A percentile compares a stretch with the other conserved stretches of the same genome.
Evolutionary conservation across 2,797 vertebrate species (phyloP).

Genomic region (Glyptemys insculpta): DNA sequence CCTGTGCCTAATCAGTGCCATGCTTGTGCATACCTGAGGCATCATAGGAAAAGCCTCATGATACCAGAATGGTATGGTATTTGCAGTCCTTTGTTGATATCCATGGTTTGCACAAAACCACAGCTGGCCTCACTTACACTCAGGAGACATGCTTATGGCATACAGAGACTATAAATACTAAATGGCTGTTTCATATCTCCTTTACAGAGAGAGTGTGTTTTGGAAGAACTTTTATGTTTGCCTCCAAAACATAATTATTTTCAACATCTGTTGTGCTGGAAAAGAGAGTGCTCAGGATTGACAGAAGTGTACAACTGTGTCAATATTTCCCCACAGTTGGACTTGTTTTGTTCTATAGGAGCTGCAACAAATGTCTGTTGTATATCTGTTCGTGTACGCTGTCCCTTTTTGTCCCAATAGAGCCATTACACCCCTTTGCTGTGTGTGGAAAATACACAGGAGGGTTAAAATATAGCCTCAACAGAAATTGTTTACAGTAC

Average conservation of each 20-base stretch:
- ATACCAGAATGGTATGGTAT: neutral
- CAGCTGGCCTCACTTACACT: neutral
- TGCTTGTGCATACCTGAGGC: neutral
- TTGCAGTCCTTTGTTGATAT: neutral
- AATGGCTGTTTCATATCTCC: neutral
- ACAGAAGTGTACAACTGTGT: neutral
- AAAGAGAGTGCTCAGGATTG: neutral
- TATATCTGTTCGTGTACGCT: neutral
- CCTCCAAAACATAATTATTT: neutral
- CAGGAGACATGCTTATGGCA: neutral
- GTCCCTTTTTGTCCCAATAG: neutral
- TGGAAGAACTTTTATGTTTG: neutral
- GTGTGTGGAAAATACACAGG: neutral
- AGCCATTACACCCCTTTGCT: neutral
- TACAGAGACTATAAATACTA: neutral
- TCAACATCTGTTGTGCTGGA: neutral
- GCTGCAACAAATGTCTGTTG: neutral
- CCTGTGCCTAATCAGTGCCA: neutral
- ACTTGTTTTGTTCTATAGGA: neutral
- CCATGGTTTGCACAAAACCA: neutral
- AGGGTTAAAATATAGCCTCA: neutral
- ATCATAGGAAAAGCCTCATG: neutral
- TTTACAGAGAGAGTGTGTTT: neutral
- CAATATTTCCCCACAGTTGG: neutral
- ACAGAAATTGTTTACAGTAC: neutral